phyloP scores from a whole-genome alignment of 2,797 vertebrate species.

The Toxotes lorentzi region DNA sequence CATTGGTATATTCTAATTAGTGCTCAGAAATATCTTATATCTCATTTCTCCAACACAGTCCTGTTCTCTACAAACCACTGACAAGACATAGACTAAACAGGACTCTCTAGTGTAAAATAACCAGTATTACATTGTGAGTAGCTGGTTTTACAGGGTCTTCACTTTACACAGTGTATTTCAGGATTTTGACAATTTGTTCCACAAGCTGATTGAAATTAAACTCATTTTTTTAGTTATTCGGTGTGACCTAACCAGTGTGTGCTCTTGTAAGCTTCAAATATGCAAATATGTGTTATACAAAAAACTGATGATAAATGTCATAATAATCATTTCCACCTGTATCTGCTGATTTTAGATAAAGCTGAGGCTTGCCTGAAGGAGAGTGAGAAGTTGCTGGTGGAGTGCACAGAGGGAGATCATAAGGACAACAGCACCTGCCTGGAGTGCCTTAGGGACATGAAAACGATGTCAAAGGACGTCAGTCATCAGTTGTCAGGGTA shows the following conservation, averaged over 20 bases:
- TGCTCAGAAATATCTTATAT: background rate
- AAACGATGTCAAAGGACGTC: slow-evolving; percentile 76
- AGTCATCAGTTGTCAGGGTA: slow-evolving; percentile 87
- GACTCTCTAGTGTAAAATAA: background rate
- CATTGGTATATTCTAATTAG: background rate
- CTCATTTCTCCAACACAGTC: background rate
- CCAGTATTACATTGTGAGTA: background rate
- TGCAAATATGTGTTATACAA: background rate
- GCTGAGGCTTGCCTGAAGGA: slow-evolving; percentile 77
- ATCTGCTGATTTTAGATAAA: slow-evolving; percentile 72
- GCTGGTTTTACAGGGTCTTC: background rate
- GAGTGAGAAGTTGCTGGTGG: slow-evolving; percentile 80
- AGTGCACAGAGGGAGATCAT: slow-evolving; percentile 68
- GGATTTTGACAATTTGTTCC: background rate
- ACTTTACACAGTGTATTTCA: background rate
- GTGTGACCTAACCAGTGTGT: background rate
- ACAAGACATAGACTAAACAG: background rate
- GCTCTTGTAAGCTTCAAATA: background rate
- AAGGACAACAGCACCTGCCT: slow-evolving; percentile 65
- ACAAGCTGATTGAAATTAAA: background rate
- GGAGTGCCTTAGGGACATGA: slow-evolving; percentile 78
- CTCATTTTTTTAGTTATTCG: background rate
- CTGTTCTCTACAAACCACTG: background rate
- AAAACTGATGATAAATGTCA: background rate
- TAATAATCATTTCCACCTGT: background rate